Conservation (phyloP, 2,888 invertebrate genomes). For the Lepeophtheirus nordmannii region DNA sequence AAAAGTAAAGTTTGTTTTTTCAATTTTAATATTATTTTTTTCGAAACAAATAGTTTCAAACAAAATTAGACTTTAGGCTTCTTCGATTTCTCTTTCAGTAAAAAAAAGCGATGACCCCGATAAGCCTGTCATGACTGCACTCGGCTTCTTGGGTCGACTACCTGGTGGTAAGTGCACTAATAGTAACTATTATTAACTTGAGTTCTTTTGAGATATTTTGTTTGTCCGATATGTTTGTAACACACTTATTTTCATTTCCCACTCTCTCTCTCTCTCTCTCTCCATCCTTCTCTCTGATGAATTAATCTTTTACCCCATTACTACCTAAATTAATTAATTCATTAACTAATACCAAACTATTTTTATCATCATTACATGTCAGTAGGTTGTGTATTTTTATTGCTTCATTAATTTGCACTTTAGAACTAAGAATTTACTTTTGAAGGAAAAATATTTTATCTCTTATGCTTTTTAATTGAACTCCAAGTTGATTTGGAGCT, state of each 20-base stretch:
- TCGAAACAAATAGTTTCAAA: no score
- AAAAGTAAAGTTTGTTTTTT: no score
- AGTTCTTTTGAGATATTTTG: neutral
- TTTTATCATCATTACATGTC: no score
- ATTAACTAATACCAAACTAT: no score
- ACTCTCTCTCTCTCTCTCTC: neutral
- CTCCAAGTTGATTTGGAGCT: no score
- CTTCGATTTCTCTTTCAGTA: constrained; percentile 14
- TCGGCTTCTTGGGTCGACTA: constrained; percentile 18
- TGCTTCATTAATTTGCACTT: no score
- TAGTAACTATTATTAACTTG: neutral
- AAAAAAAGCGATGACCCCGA: constrained; percentile 12
- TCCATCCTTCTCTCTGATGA: neutral
- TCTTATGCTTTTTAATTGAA: no score
- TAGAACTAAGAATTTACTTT: no score
- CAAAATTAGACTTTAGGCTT: no score
- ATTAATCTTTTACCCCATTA: neutral
- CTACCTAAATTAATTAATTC: neutral
- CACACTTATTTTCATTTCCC: neutral
- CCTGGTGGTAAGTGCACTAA: constrained; percentile 20
- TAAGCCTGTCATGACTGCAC: constrained; percentile 16
- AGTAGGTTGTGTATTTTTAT: no score
- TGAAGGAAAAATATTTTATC: no score
- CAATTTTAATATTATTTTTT: no score
- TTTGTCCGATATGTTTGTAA: neutral